Evolutionary conservation across 2,888 invertebrate genomes (phyloP), one percentile per base, ranked within the genome.

Genomic region (Idaea dimidiata): DNA sequence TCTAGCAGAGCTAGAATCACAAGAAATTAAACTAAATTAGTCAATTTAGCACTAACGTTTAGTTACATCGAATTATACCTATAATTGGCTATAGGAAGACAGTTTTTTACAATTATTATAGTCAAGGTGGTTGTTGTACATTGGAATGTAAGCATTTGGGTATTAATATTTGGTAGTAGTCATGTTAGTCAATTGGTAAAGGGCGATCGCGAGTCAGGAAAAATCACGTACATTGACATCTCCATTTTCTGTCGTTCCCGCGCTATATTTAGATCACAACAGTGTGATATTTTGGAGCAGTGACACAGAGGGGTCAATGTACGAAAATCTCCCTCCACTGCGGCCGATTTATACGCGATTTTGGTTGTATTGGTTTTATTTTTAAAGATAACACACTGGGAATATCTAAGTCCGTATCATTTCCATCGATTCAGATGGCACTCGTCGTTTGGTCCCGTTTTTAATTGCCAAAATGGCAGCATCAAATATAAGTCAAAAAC

Each of bases 71-170:
- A 69, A 72, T 72, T 66, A 68, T 66, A 76, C 76, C 80, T 80
- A 79, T 72, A 80, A 77, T 76, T 78, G 58, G 66, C 78, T 83
- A 86, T 77, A 86, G 87, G 88, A 88, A 89, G 89, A 88, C 89
- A 81, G 75, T 72, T 71, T 72, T n/a, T 74, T 75, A 76, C 76
- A 75, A 75, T 71, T 67, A 78, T 68, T 67, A 78, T 68, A 69
- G 79, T 71, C 66, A 66, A 75, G 70, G 77, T 43, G 43, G 14
- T 33, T 5, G 43, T 43, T 43, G 10, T 43, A 72, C 66, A 72
- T 79, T 81, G 81, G 76, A 82, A 82, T 80, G 82, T 74, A 69
- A 43, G 68, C 67, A 80, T 77, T 81, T 80, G 79, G 81, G 75
- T 63, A 73, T 73, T 69, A 65, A 73, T 84, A 78, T 85, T 83